Evolutionary conservation across 1,140 invertebrate genomes (phyloP), one percentile per base, ranked within the genome.

Genomic region (Vanessa tameamea): DNA sequence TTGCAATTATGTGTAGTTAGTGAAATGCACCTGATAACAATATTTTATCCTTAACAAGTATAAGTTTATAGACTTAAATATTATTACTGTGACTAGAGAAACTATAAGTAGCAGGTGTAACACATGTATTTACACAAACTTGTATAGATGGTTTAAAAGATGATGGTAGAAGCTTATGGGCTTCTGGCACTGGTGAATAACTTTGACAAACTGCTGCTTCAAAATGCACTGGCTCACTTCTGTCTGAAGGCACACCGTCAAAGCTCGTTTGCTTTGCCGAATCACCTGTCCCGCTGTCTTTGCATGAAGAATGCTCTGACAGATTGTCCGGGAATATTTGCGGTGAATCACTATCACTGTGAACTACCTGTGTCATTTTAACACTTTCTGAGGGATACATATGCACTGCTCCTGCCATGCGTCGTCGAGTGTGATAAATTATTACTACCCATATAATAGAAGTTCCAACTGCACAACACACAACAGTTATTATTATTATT

Each of bases 381-480:
- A 93, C 82, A 87, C 83, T 91, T 81, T 93, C 92, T 64, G 89
- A 73, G 64, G 89, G 87, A 86, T 84, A 92, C 64, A 80, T 85
- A 57, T 82, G 88, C 47, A 92, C 82, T 50, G 89, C 82, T 69
- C 83, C 84, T 14, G 93, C 93, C 82, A 95, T 93, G 15, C 95
- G 93, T 87, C 95, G 95, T 65, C 96, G 92, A 1, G 97, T 97
- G 82, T 98, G 96, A 87, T 98, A 98, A 80, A 98, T 98, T 72
- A 98, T 96, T 8, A 97, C 95, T 13, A 98, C 97, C 98, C 98
- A 99, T 37, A 98, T 95, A 13, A 98, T 94, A 0, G 97, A 98
- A 5, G 97, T 98, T 6, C 95, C 95, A 16, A 99, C 96, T 47
- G 97, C 96, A 87, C 97, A 98, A 88, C 97, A 97, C 31, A 98